Percentiles rank a stretch among this genome's conserved stretches.
Evolutionary conservation across 2,888 invertebrate species (phyloP).

Genomic region (Coenonympha arcania): DNA sequence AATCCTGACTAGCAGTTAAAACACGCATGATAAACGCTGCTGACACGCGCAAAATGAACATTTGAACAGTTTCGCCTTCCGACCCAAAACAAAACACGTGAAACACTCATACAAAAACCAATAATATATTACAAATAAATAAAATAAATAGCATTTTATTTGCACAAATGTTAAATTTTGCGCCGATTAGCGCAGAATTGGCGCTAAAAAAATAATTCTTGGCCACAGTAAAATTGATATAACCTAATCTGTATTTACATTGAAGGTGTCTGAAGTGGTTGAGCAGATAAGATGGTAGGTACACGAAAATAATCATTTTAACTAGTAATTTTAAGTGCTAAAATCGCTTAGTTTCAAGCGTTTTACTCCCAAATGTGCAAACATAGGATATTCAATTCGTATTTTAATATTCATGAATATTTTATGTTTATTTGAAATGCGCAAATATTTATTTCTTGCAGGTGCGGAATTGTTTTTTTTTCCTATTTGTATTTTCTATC

Average conservation of each 20-base stretch:
- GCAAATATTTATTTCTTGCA: neutral
- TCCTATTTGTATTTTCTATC: neutral
- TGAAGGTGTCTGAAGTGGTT: conserved; percentile 63
- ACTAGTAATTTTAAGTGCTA: conserved; percentile 19
- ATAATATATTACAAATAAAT: conserved; percentile 42
- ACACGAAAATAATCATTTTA: conserved; percentile 41
- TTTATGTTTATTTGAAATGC: conserved; percentile 1
- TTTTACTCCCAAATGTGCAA: neutral
- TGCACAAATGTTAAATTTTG: conserved; percentile 59
- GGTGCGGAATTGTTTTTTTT: neutral
- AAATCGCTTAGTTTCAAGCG: conserved; percentile 13
- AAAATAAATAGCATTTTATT: conserved; percentile 45
- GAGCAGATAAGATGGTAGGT: conserved; percentile 56
- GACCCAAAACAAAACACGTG: conserved; percentile 35
- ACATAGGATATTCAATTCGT: neutral
- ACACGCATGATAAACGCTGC: neutral
- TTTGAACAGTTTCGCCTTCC: neutral
- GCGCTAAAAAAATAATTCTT: conserved; percentile 52
- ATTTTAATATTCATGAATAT: neutral
- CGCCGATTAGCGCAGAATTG: conserved; percentile 40
- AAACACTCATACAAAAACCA: conserved; percentile 37
- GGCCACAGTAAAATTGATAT: conserved; percentile 63
- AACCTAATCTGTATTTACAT: conserved; percentile 65
- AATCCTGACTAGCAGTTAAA: neutral
- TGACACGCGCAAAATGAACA: neutral